A percentile compares a stretch with the other conserved stretches of the same genome.
phyloP scores from a whole-genome alignment of 2,888 invertebrate genomes.

The Tuta absoluta region DNA sequence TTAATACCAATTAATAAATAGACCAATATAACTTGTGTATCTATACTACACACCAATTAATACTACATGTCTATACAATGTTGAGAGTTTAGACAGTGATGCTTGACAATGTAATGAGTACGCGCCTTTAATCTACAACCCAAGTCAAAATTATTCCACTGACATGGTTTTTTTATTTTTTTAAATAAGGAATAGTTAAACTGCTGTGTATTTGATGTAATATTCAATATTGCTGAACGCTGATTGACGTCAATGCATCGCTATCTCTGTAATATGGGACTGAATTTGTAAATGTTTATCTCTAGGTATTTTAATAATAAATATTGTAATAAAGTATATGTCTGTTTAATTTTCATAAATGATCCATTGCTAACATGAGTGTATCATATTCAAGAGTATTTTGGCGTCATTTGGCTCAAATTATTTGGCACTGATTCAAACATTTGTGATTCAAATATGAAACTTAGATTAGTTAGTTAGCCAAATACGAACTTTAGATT shows the following conservation, averaged over 20 bases:
- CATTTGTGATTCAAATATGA: neutral
- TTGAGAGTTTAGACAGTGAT: no score
- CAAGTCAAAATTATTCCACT: no score
- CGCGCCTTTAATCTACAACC: no score
- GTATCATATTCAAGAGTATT: neutral
- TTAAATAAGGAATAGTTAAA: neutral
- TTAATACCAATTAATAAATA: no score
- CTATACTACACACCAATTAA: no score
- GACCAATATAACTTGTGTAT: no score
- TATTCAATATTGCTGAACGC: conserved; percentile 73
- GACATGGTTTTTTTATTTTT: no score
- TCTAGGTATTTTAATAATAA: conserved; percentile 30
- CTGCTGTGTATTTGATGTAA: no score
- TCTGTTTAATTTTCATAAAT: conserved; percentile 10
- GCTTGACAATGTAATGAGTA: no score
- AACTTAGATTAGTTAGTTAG: no score
- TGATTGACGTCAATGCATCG: neutral
- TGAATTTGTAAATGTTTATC: conserved; percentile 25
- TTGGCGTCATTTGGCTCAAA: neutral
- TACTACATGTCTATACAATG: no score
- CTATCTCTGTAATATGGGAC: conserved; percentile 16
- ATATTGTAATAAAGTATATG: conserved; percentile 24
- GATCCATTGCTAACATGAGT: neutral
- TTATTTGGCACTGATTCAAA: conserved; percentile 11
- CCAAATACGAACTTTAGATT: no score